Base-by-base conservation (phyloP, 2,888 invertebrate genomes). In the Phorcus lineatus region DNA sequence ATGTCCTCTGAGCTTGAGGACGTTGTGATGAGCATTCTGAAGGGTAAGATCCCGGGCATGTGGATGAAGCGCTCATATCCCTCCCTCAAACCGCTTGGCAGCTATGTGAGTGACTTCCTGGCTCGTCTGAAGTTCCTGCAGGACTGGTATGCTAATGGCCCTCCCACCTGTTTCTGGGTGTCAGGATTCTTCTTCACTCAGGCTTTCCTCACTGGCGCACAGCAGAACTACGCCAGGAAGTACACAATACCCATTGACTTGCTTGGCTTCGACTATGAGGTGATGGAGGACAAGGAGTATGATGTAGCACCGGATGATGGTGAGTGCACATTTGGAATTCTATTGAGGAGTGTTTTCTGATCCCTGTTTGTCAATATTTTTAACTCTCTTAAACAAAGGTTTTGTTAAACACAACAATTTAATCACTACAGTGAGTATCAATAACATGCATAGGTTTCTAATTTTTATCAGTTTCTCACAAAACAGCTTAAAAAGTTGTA, bases 1-100 rank as follows among this genome's bases (percentile, higher is more conserved):
- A 96, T 98, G 95, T 97, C 96, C 2, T 94, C 96, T 74, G 95
- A 96, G 85, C 95, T 98, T 76, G 98, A 98, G 91, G 96, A 97
- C 91, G 96, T 98, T 22, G 95, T 96, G 81, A 95, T 95, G 76
- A 96, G 97, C 86, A 96, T 98, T 90, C 94, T 97, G 83, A 96
- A 96, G 83, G 96, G 97, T 4, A 96, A 92, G 84, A 82, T 98
- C 66, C 93, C 94, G 0, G 90, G 86, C 24, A 91, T 93, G 91
- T 94, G 94, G 94, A 93, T 93, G 92, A 90, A 90, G 83, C 91
- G 90, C 77, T 94, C 94, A 3, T 94, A 94, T 87, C 94, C 94
- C 28, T 94, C 94, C 2, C 89, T 94, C 24, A 94, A 94, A 86
- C 93, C 93, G 4, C 90, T 94, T 4, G 93, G 93, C 53, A 92